A percentile compares a stretch with the other conserved stretches of the same genome.
Conservation (phyloP, 2,113 vertebrate species). For the Ammospiza caudacuta region DNA sequence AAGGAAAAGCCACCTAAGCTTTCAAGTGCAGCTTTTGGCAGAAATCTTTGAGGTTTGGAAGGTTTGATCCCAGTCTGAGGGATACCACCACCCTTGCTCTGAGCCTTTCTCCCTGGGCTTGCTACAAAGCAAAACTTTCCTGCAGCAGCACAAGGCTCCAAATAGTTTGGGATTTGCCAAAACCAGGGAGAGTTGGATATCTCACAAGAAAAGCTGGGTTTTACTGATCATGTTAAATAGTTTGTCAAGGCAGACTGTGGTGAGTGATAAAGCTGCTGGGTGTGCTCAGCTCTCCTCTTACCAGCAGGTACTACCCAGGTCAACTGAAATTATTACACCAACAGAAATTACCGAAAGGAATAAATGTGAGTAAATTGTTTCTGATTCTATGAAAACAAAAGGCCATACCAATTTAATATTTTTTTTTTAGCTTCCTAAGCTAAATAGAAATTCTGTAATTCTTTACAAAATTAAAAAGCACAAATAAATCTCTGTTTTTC, state of each 20-base stretch:
- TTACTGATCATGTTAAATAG: slow-evolving; percentile 30
- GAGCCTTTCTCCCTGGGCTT: background rate
- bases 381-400: background rate
- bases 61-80: background rate
- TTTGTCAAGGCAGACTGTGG: slow-evolving; percentile 55
- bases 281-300: slow-evolving; percentile 25
- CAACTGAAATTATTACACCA: slow-evolving; percentile 47
- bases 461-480: background rate
- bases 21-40: background rate
- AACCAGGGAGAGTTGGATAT: background rate
- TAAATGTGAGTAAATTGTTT: background rate
- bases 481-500: background rate
- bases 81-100: background rate
- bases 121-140: background rate
- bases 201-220: slow-evolving; percentile 58
- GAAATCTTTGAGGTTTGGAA: background rate
- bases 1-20: background rate
- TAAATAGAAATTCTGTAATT: background rate
- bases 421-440: background rate
- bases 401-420: slow-evolving; percentile 26
- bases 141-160: background rate
- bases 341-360: slow-evolving; percentile 36
- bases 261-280: slow-evolving; percentile 54
- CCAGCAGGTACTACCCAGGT: slow-evolving; percentile 65
- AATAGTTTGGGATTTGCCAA: background rate